Evolutionary conservation across 2,113 vertebrate genomes (phyloP).

Genomic region (Sporophila hypoxantha): DNA sequence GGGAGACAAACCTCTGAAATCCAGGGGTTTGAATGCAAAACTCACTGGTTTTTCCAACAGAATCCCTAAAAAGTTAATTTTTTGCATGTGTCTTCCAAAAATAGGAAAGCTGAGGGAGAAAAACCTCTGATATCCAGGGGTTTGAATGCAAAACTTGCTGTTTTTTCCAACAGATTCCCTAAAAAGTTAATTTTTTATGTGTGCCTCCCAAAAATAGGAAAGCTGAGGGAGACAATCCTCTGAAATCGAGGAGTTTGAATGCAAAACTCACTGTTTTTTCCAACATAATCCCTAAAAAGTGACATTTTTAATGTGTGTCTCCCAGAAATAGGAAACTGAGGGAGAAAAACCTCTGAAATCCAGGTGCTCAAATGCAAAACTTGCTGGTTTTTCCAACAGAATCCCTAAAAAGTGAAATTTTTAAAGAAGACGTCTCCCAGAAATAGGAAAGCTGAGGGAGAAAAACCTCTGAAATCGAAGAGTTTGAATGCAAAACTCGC

Average conservation of each 20-base stretch:
- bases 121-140: too few relatives aligned
- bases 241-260: too few relatives aligned
- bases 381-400: background rate
- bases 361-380: background rate
- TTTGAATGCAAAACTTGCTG: background rate
- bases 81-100: background rate
- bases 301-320: too few relatives aligned
- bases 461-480: too few relatives aligned
- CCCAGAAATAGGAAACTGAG: too few relatives aligned
- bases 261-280: too few relatives aligned
- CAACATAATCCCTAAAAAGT: too few relatives aligned
- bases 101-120: background rate
- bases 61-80: background rate
- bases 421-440: accelerated
- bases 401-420: background rate
- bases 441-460: background rate
- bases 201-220: background rate
- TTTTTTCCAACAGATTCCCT: background rate
- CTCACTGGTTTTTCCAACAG: background rate
- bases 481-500: too few relatives aligned
- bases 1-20: background rate
- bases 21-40: background rate
- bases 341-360: background rate
- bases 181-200: too few relatives aligned
- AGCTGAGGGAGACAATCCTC: background rate